These are phyloP conservation scores for Neodiprion pinetum DNA, from an alignment of 1,140 invertebrate species.

Conservation along the genomic window DNA sequence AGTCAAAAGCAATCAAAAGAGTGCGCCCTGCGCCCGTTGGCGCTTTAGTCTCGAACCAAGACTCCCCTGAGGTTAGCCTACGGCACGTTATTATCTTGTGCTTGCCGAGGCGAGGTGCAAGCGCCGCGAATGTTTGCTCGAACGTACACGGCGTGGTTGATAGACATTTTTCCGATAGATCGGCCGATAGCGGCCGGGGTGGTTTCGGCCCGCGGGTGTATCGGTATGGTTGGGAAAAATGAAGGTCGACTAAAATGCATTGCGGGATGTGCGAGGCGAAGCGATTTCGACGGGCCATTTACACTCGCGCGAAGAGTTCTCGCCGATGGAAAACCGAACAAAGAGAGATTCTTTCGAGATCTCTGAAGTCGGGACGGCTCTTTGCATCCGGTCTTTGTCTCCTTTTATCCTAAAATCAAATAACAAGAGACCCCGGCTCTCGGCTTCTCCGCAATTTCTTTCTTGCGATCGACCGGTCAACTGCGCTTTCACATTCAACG, in stretches of 20 bases:
- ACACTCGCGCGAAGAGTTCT: neutral
- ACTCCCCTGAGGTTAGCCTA: no score
- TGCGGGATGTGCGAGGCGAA: neutral
- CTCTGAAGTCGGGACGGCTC: no score
- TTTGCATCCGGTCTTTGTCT: neutral
- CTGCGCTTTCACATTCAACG: neutral
- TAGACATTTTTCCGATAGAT: neutral
- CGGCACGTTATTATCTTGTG: no score
- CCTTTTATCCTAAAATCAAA: neutral
- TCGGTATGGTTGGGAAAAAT: neutral
- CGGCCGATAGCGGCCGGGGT: neutral
- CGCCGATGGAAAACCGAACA: neutral
- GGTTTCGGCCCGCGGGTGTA: neutral
- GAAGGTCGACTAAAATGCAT: conserved; percentile 5
- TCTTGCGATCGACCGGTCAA: conserved; percentile 21
- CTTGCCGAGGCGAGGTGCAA: no score
- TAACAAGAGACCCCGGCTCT: neutral
- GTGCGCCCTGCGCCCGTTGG: no score
- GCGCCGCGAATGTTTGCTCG: no score
- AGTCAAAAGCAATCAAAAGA: no score
- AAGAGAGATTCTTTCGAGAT: neutral
- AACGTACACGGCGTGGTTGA: no score
- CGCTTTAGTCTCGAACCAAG: no score
- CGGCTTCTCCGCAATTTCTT: neutral
- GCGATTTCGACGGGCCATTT: neutral